These are phyloP conservation scores for Drosophila orena DNA, from an alignment of 1,140 invertebrate species.

Conservation along the genomic window DNA sequence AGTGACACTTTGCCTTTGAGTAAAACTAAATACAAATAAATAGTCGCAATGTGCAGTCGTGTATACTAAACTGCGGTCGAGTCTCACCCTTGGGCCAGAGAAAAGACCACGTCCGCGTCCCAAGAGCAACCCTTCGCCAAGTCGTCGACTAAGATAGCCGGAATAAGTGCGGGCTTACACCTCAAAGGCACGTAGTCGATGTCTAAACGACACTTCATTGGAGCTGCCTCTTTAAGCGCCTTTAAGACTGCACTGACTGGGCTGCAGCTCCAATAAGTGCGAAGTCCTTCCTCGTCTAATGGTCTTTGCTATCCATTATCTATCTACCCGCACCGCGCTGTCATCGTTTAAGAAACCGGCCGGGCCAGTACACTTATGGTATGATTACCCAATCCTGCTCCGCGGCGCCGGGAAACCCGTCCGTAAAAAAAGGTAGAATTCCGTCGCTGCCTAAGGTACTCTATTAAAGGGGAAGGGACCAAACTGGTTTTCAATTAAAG, in stretches of 20 bases:
- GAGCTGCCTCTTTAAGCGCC: slow-evolving; percentile 33
- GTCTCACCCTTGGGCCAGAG: not conserved
- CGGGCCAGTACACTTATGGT: slow-evolving; percentile 28
- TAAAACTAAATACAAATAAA: slow-evolving; percentile 72
- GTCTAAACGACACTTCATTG: slow-evolving; percentile 37
- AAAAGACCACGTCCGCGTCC: not conserved
- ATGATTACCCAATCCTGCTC: slow-evolving; percentile 57
- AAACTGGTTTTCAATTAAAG: slow-evolving; percentile 81
- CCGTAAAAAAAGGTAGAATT: slow-evolving; percentile 26
- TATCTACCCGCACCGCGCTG: slow-evolving; percentile 4
- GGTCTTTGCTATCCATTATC: slow-evolving; percentile 56
- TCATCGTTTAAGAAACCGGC: slow-evolving; percentile 39
- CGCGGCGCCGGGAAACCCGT: slow-evolving; percentile 2
- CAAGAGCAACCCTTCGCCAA: slow-evolving; percentile 7
- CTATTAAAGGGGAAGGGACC: slow-evolving; percentile 11
- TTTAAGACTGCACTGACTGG: slow-evolving; percentile 45
- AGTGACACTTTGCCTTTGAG: slow-evolving; percentile 57
- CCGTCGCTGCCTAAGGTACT: slow-evolving; percentile 3
- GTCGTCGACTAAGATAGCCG: not conserved
- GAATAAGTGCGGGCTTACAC: slow-evolving; percentile 32
- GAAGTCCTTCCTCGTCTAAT: slow-evolving; percentile 47
- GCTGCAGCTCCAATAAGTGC: slow-evolving; percentile 4
- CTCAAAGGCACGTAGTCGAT: slow-evolving; percentile 37
- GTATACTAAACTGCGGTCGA: slow-evolving; percentile 35
- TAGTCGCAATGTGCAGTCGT: slow-evolving; percentile 62